These are phyloP conservation scores for Caenorhabditis inopinata DNA, from an alignment of 1,140 invertebrate species.

Conservation along the genomic window DNA sequence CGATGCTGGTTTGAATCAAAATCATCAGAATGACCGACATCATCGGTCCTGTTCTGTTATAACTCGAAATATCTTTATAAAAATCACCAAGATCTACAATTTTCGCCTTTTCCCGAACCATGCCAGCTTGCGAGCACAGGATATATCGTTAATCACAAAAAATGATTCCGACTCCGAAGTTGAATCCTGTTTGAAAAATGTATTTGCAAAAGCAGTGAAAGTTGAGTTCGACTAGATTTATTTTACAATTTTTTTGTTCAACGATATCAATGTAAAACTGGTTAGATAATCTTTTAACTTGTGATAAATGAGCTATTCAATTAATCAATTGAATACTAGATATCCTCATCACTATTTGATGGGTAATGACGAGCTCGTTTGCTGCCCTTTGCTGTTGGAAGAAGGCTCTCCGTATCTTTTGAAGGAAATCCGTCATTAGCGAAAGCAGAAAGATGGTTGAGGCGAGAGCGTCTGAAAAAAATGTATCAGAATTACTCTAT, in stretches of 20 bases:
- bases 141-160: too few species aligned
- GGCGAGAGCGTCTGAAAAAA: not conserved
- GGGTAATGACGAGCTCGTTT: not conserved
- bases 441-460: constrained; percentile 9
- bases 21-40: too few species aligned
- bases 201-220: not conserved
- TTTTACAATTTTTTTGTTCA: not conserved
- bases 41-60: too few species aligned
- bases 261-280: not conserved
- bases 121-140: too few species aligned
- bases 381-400: not conserved
- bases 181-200: too few species aligned
- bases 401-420: not conserved
- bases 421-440: not conserved
- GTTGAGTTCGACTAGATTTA: not conserved
- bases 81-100: too few species aligned
- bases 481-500: too few species aligned
- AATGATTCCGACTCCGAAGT: not conserved
- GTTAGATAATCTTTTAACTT: not conserved
- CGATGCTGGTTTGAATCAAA: too few species aligned
- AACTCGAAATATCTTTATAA: too few species aligned
- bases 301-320: not conserved
- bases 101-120: too few species aligned
- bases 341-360: constrained; percentile 8
- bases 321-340: too few species aligned